Evolutionary conservation across 2,113 vertebrate species (phyloP), one percentile per base, ranked within the genome.

Genomic region (Mohoua ochrocephala): DNA sequence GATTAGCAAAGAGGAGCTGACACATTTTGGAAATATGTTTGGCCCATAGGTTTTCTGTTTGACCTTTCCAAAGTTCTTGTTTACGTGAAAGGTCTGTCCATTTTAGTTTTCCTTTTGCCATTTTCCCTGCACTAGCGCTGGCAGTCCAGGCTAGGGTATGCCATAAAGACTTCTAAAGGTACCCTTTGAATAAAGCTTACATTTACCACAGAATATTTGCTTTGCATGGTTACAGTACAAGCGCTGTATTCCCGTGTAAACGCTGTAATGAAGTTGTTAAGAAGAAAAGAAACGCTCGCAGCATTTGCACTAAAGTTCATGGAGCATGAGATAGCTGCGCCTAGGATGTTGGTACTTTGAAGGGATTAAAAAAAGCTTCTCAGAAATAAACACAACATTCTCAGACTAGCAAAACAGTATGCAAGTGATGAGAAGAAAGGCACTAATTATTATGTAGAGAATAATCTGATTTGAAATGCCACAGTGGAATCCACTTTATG

Each of bases 291-390:
- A 89, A 78, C 0, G 1, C 87, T 88, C 68, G 37, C 0, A 87
- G 81, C 53, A 31, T 91, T 94, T 93, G 54, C 59, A 30, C 68
- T 93, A 6, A 94, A 93, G 90, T 90, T 96, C 94, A 73, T 80
- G 82, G 39, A 93, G 70, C 84, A 77, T 82, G 87, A 91, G 91
- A 91, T 71, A 70, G 74, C 89, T 85, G 27, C 0, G 1, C 21
- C 65, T 85, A 65, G 71, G 67, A 71, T 67, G 60, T 78, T 88
- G 27, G 20, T 83, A 30, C 70, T 96, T 95, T 35, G 35, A 79
- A 77, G 30, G 78, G 45, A 87, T 87, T 93, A 69, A 82, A 87
- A 88, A 86, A 91, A 35, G 39, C 74, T 91, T 47, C 69, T 95
- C 67, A 73, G 39, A 91, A 93, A 56, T 86, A 80, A 77, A 71